Base-by-base conservation (phyloP, 2,888 invertebrate genomes). In the Chymomyza amoena region DNA sequence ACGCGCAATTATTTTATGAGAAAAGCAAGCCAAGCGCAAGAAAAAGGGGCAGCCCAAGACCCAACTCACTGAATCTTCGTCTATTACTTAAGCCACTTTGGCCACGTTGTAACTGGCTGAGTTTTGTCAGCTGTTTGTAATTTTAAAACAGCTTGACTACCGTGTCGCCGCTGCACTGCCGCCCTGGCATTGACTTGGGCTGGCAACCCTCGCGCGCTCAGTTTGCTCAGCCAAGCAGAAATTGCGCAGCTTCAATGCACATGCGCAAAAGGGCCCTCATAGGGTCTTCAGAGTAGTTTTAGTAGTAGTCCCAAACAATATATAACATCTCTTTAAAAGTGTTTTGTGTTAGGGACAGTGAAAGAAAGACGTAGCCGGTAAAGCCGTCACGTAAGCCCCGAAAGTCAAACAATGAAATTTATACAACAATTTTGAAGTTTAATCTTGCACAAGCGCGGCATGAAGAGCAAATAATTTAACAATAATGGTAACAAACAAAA, bases 71-170 rank as follows among this genome's bases (percentile, higher is more conserved):
- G 54, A 16, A 16, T 18, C 54, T 20, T 15, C n/a, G 4, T 25
- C 25, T 25, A 25, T 25, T 25, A 4, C 25, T 25, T 4, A 25
- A 25, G 25, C 4, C 25, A 25, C 25, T 25, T 25, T 1, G 18
- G 51, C 16, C n/a, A 16, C 51, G 15, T 54, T 54, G 52, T 25
- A 57, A 57, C 20, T 57, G 13, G 57, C 57, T 36, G 36, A 78
- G 75, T 84, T 84, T 84, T 84, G 83, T 84, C 83, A 84, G 83
- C 83, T 86, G 83, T 77, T 84, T 81, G 87, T 86, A 86, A 84
- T 86, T 84, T 32, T 86, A 78, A 45, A 45, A 45, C 13, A 45
- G 10, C 39, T 45, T 16, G 18, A 54, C 54, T 54, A 18, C 54
- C 15, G 52, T 15, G 25, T 25, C 52, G 7, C n/a, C n/a, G 15